Evolutionary conservation across 2,888 invertebrate genomes (phyloP).

Genomic region (Cephus sareptanus): DNA sequence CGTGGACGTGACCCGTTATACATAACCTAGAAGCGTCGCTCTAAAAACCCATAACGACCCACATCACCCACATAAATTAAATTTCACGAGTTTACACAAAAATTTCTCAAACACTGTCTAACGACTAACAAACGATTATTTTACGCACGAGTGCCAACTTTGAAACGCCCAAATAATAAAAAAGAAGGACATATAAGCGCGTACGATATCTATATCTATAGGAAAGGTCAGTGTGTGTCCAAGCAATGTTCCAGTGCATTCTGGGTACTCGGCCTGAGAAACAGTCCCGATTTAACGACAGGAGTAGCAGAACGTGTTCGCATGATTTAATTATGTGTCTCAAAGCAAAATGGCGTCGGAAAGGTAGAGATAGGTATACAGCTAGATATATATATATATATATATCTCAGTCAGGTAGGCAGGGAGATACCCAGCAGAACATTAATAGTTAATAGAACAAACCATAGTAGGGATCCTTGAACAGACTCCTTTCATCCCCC

Average conservation of each 20-base stretch:
- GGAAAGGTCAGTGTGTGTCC: not conserved
- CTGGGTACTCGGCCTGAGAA: not conserved
- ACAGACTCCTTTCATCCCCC: not conserved
- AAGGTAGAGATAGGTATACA: not conserved
- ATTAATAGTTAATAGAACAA: not conserved
- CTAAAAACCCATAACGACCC: no score
- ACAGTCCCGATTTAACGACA: not conserved
- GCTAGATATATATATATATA: not conserved
- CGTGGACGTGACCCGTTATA: no score
- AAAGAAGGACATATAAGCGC: not conserved
- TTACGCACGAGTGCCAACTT: no score
- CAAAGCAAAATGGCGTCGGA: not conserved
- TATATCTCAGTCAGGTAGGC: not conserved
- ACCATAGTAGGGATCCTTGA: not conserved
- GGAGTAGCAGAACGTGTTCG: not conserved
- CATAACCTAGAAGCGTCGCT: no score
- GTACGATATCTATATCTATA: not conserved
- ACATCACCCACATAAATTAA: no score
- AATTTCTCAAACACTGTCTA: no score
- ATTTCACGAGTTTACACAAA: no score
- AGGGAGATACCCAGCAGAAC: not conserved
- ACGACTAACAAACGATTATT: no score
- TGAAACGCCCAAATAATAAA: not conserved
- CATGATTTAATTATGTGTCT: not conserved
- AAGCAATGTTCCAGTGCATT: not conserved